Conservation (phyloP, 2,113 vertebrate species). For the Illadopsis cleaveri region DNA sequence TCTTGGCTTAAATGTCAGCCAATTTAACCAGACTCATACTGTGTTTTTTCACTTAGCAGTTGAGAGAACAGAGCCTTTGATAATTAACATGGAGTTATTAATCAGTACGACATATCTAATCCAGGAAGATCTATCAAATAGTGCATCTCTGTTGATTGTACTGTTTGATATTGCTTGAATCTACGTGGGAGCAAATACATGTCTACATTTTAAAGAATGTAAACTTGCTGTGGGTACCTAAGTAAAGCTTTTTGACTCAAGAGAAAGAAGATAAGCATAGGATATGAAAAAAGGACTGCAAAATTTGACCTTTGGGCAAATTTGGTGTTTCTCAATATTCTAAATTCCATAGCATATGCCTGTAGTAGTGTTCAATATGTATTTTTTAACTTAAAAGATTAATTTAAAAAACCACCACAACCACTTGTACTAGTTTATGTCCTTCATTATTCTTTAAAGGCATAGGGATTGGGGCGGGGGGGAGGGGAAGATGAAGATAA, state of each 20-base stretch:
- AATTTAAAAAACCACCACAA: background rate
- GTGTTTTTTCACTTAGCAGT: conserved; percentile 2
- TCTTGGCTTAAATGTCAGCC: conserved; percentile 25
- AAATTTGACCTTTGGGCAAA: background rate
- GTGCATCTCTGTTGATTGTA: background rate
- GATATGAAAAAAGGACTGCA: background rate
- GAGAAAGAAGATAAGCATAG: background rate
- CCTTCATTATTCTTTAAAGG: background rate
- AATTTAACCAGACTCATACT: background rate
- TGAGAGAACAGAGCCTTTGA: background rate
- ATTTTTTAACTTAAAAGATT: background rate
- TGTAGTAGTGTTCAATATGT: background rate
- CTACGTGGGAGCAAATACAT: background rate
- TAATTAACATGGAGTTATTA: background rate
- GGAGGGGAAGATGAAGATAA: background rate
- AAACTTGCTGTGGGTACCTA: background rate
- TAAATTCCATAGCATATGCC: background rate
- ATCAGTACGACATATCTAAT: background rate
- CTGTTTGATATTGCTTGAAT: background rate
- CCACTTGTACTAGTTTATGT: background rate
- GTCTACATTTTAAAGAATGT: background rate
- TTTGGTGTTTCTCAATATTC: background rate
- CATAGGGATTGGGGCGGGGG: background rate
- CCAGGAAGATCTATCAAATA: background rate
- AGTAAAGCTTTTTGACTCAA: background rate